Conservation (phyloP, 1,140 invertebrate genomes). For the Spodoptera litura region DNA sequence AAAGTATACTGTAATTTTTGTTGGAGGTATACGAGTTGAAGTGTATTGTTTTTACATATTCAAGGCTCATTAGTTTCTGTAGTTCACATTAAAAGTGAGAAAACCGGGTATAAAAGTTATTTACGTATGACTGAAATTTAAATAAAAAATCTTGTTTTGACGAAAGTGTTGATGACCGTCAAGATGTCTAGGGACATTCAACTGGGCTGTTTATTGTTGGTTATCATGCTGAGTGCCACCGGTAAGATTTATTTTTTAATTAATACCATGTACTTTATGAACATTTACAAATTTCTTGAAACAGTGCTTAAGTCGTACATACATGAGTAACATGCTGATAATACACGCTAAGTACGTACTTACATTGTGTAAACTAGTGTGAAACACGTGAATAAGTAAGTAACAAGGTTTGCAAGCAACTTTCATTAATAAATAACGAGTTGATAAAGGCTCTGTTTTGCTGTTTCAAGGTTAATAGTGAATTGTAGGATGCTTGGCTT, state of each 20-base stretch:
- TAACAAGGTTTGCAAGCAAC: conserved; percentile 39
- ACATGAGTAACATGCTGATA: too few species aligned
- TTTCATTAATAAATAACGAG: conserved; percentile 24
- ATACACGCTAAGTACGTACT: background rate
- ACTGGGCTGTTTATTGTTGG: conserved; percentile 31
- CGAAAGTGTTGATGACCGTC: conserved; percentile 20
- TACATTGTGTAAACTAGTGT: background rate
- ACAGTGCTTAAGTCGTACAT: too few species aligned
- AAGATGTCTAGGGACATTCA: conserved; percentile 38
- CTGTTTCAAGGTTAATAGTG: conserved; percentile 33
- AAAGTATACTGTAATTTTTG: conserved; percentile 42
- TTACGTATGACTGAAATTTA: background rate
- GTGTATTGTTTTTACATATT: conserved; percentile 16
- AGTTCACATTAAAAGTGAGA: conserved; percentile 25
- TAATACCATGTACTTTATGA: background rate
- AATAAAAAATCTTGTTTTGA: conserved; percentile 4
- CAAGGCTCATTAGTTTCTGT: background rate
- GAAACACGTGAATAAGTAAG: conserved; percentile 13
- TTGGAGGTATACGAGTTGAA: background rate
- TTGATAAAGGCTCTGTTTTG: conserved; percentile 43
- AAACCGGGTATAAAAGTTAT: conserved; percentile 16
- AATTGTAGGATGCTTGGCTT: conserved; percentile 23
- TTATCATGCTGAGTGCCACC: conserved; percentile 19
- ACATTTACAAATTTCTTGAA: too few species aligned
- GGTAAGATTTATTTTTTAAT: conserved; percentile 31